Conservation (phyloP, 2,888 invertebrate species). For the Gortyna flavago region DNA sequence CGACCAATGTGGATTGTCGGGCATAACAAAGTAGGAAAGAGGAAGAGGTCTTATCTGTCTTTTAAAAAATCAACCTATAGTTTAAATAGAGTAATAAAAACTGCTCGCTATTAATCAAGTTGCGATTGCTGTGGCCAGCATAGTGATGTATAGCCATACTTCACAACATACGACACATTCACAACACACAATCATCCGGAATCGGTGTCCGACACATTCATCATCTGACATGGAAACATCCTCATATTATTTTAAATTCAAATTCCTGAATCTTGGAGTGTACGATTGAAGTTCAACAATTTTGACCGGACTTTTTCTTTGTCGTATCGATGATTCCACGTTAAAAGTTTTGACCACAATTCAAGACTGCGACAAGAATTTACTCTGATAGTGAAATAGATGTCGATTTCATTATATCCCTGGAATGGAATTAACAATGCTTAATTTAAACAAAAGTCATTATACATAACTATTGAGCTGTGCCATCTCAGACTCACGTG, state of each 20-base stretch:
- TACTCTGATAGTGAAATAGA: no score
- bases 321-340: background rate
- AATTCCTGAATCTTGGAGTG: no score
- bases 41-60: background rate
- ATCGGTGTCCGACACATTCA: background rate
- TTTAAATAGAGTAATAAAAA: background rate
- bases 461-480: no score
- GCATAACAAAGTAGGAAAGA: background rate
- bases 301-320: background rate
- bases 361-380: no score
- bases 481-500: no score
- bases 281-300: no score
- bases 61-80: background rate
- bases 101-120: background rate
- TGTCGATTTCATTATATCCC: no score
- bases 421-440: no score
- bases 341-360: no score
- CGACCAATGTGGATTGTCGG: no score
- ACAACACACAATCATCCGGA: no score
- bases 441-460: no score
- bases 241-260: background rate
- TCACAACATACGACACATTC: background rate
- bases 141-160: background rate
- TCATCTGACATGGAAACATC: background rate
- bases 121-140: accelerated